Conservation (phyloP, 2,888 invertebrate species). For the Drosophila ezoana region DNA sequence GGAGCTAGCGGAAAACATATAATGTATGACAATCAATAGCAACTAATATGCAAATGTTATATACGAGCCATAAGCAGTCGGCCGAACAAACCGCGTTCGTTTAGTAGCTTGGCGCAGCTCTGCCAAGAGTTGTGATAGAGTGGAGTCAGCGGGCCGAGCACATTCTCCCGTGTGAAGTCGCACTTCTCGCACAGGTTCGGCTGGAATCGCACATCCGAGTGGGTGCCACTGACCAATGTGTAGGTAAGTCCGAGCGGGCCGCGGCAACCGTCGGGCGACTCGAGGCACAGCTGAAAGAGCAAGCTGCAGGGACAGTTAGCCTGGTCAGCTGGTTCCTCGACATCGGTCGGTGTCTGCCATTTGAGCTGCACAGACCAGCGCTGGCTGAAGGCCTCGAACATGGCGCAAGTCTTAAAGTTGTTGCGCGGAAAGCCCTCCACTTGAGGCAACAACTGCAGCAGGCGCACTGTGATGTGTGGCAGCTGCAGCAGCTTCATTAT, state of each 20-base stretch:
- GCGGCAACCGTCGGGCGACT: accelerated
- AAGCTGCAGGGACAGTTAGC: slow-evolving; percentile 1
- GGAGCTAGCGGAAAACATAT: too few relatives aligned
- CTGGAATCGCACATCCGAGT: slow-evolving; percentile 38
- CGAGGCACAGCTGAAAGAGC: slow-evolving; percentile 24
- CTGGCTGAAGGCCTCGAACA: slow-evolving; percentile 18
- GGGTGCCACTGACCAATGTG: slow-evolving; percentile 26
- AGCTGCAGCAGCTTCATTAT: slow-evolving; percentile 27
- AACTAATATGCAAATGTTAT: background rate
- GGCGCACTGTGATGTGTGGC: slow-evolving; percentile 22
- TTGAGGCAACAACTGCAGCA: slow-evolving; percentile 30
- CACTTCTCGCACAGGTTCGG: slow-evolving; percentile 44
- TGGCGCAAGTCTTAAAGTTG: background rate
- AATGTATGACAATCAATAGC: background rate
- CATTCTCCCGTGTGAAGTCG: slow-evolving; percentile 12
- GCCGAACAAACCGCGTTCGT: slow-evolving; percentile 34
- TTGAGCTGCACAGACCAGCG: slow-evolving; percentile 37
- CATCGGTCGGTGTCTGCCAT: slow-evolving; percentile 6
- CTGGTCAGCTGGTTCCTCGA: background rate
- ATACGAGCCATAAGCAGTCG: slow-evolving; percentile 42
- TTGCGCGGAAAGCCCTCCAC: slow-evolving; percentile 10
- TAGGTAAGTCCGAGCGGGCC: slow-evolving; percentile 23
- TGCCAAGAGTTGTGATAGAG: slow-evolving; percentile 30
- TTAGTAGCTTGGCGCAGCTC: slow-evolving; percentile 20
- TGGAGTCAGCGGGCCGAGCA: slow-evolving; percentile 7